These are phyloP conservation scores for Drosophila merina DNA, from an alignment of 2,888 invertebrate genomes.

Conservation along the genomic window DNA sequence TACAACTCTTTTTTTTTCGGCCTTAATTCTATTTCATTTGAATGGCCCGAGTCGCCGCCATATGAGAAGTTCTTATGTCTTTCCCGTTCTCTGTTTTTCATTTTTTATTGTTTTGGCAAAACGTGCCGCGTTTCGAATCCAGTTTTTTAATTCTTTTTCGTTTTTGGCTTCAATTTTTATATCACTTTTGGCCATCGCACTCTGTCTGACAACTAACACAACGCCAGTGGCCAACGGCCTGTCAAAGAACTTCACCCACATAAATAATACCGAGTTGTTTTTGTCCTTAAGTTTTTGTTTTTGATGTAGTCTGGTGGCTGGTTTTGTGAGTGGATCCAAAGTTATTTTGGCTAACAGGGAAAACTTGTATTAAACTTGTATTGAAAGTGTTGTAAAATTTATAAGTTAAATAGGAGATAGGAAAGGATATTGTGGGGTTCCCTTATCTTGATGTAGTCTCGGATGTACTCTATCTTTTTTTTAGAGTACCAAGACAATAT, in stretches of 20 bases:
- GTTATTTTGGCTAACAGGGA: constrained; percentile 27
- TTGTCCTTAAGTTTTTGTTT: constrained; percentile 18
- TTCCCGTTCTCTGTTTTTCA: constrained; percentile 12
- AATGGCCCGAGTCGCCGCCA: constrained; percentile 31
- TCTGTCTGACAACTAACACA: constrained; percentile 38
- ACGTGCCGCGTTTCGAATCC: constrained; percentile 47
- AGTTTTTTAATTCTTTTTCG: constrained; percentile 18
- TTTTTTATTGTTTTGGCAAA: constrained; percentile 33
- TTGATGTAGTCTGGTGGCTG: constrained; percentile 1
- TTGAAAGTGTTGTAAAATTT: not conserved
- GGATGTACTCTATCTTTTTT: too few species aligned
- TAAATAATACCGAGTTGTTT: constrained; percentile 46
- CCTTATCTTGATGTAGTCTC: too few species aligned
- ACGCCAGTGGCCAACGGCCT: constrained; percentile 40
- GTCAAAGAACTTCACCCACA: constrained; percentile 66
- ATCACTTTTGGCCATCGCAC: constrained; percentile 51
- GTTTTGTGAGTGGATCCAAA: constrained; percentile 2
- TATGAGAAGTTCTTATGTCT: constrained; percentile 21
- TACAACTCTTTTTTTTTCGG: constrained; percentile 31
- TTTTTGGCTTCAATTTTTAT: constrained; percentile 43
- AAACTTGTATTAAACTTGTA: constrained; percentile 8
- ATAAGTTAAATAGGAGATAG: not conserved
- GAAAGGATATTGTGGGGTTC: too few species aligned
- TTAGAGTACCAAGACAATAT: not conserved
- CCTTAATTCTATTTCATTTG: constrained; percentile 41